Base-by-base conservation (phyloP, 2,113 vertebrate genomes). In the Misgurnus anguillicaudatus region DNA sequence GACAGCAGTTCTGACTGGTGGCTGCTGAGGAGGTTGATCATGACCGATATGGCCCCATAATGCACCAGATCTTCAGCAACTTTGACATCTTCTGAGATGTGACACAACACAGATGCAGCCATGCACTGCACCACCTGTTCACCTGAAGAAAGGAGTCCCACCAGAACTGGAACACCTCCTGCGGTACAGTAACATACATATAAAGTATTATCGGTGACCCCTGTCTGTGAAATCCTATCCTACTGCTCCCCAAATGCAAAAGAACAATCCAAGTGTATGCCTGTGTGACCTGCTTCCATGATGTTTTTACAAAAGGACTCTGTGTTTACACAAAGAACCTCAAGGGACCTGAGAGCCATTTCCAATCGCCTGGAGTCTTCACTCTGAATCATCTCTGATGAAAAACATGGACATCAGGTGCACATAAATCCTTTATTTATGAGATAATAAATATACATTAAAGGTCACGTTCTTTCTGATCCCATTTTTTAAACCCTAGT, bases 281-380 rank as follows among this genome's bases (percentile, higher is more conserved):
- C 17, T 31, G 21, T 65, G 3, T 60, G 57, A 94, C 93, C 93
- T 89, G 92, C 90, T 72, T 90, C 83, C 86, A 92, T 87, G 84
- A 94, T 90, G 76, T 51, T 79, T 78, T 87, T 72, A 91, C 93
- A 93, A 76, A 89, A 93, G n/a, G 38, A 41, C 13, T 87, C 80
- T 17, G 82, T 85, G 58, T 90, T 88, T 77, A 93, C 86, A 83
- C 91, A 93, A 67, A 93, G 89, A 36, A 91, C 92, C 87, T 94
- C 93, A 82, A 93, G 82, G 58, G 88, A 92, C 81, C 89, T 90
- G 63, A 90, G 66, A 0, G 91, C 87, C 92, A 92, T 94, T 88
- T 92, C 89, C 74, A 60, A 82, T 55, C 80, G 86, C 45, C 74
- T 87, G 16, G 82, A 79, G 55, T 87, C 87, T 57, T 89, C 78